Percentiles rank a stretch among this genome's conserved stretches.
phyloP scores from a whole-genome alignment of 2,888 invertebrate genomes.

The Opisthograptis luteolata region DNA sequence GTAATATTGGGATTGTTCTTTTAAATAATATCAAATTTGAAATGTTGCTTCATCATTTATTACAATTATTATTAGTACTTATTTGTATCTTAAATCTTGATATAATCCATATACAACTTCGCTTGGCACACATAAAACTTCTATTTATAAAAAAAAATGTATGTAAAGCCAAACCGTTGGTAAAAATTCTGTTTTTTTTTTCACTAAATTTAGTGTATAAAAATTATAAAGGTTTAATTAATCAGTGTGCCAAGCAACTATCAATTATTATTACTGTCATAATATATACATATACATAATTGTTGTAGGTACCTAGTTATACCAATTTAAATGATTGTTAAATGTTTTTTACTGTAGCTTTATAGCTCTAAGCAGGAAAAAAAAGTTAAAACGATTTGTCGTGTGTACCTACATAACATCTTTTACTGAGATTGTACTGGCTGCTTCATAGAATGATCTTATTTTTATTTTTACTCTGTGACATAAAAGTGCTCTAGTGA shows the following conservation, averaged over 20 bases:
- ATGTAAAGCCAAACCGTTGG: too few species aligned
- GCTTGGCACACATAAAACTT: too few species aligned
- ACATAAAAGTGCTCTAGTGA: neutral
- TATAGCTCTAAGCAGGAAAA: conserved; percentile 29
- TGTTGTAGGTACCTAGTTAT: conserved; percentile 26
- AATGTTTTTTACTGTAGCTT: conserved; percentile 62
- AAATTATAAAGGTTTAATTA: neutral
- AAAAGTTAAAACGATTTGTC: conserved; percentile 14
- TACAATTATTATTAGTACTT: too few species aligned
- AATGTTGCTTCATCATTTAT: too few species aligned
- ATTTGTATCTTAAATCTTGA: too few species aligned
- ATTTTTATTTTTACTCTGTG: neutral
- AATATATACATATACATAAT: conserved; percentile 10
- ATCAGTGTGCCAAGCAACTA: conserved; percentile 11
- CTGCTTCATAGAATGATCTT: neutral
- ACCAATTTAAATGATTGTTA: conserved; percentile 54
- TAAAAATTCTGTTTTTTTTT: neutral
- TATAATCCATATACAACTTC: too few species aligned
- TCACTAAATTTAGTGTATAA: conserved; percentile 1
- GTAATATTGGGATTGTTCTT: too few species aligned
- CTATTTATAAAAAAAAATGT: too few species aligned
- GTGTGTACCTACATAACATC: too few species aligned
- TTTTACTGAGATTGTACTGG: neutral
- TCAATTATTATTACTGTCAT: conserved; percentile 19
- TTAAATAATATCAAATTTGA: too few species aligned